Percentiles rank a stretch among this genome's conserved stretches.
phyloP scores from a whole-genome alignment of 2,797 vertebrate genomes.

The Sitta carolinensis region DNA sequence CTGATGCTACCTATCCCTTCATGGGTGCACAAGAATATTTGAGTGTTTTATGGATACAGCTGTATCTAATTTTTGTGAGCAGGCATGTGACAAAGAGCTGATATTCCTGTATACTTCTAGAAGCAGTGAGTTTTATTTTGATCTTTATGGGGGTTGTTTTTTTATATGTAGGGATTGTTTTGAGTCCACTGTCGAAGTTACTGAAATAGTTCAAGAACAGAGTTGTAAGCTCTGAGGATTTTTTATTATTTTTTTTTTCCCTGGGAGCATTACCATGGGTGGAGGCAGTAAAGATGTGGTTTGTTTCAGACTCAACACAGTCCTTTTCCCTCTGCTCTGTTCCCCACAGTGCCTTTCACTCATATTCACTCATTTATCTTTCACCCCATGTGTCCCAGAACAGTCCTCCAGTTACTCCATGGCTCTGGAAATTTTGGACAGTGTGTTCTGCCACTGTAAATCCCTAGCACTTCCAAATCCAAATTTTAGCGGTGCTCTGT shows the following conservation, averaged over 20 bases:
- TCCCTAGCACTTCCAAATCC: not conserved
- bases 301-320: not conserved
- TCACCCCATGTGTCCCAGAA: rapidly evolving
- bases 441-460: not conserved
- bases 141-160: not conserved
- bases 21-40: not conserved
- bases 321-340: rapidly evolving
- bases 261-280: not conserved
- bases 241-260: not conserved
- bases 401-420: not conserved
- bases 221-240: not conserved
- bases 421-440: not conserved
- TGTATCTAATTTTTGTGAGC: not conserved
- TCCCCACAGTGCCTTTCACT: not conserved
- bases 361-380: not conserved
- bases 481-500: not conserved
- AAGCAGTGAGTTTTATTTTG: not conserved
- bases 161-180: not conserved
- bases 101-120: not conserved
- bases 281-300: not conserved
- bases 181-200: not conserved
- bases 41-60: not conserved
- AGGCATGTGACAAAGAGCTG: not conserved
- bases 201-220: not conserved
- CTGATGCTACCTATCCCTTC: not conserved